These are phyloP conservation scores for Urocynchramus pylzowi DNA, from an alignment of 2,113 vertebrate genomes.

Conservation along the genomic window DNA sequence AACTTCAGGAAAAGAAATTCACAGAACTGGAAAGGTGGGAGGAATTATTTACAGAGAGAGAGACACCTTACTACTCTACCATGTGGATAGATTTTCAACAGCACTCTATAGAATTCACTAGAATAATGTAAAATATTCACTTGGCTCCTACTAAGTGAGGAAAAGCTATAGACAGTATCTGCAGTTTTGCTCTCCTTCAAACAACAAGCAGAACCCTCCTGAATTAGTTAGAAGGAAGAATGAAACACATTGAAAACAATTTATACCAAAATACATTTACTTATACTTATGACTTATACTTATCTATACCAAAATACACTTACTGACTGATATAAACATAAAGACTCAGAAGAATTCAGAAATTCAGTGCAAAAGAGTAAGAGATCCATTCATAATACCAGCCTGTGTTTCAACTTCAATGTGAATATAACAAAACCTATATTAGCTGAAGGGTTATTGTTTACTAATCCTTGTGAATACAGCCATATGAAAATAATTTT, in stretches of 20 bases:
- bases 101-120: not conserved
- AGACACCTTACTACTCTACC: not conserved
- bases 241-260: not conserved
- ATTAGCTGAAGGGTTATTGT: conserved; percentile 57
- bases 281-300: not conserved
- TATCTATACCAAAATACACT: not conserved
- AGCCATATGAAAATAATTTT: conserved; percentile 68
- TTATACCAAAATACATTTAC: not conserved
- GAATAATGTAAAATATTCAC: not conserved
- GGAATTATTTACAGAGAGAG: not conserved
- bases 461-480: conserved; percentile 62
- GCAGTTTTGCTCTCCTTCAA: not conserved
- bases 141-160: not conserved
- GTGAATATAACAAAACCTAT: conserved; percentile 43
- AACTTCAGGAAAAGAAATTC: not conserved
- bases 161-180: not conserved
- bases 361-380: conserved; percentile 9
- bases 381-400: conserved; percentile 40
- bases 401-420: conserved; percentile 68
- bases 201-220: not conserved
- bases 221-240: conserved; percentile 5
- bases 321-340: not conserved
- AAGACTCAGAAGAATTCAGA: conserved; percentile 7
- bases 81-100: not conserved
- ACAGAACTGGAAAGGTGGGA: not conserved